Base-by-base conservation (phyloP, 2,888 invertebrate genomes). In the Yponomeuta sedellus region DNA sequence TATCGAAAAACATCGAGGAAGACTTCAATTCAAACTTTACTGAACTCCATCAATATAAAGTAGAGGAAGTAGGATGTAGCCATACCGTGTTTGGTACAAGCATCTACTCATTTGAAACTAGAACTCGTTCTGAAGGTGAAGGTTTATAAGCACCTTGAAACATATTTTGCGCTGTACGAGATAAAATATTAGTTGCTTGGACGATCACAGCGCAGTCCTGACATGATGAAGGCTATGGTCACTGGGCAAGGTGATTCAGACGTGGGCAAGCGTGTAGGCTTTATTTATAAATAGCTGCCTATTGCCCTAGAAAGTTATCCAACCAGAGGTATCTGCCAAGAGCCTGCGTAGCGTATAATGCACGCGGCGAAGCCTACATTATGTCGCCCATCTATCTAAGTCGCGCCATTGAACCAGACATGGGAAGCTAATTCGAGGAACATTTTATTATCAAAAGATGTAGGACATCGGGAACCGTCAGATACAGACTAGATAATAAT, bases 291-390 rank as follows among this genome's bases (percentile, higher is more conserved):
- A 85, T 89, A 90, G 86, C 77, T 67, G 74, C 76, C 81, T 77
- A 82, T 78, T 83, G 85, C 78, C 88, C 90, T 83, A 90, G 80
- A 88, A 88, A 87, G 80, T 85, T 81, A 90, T 71, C 79, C 77
- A 76, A 85, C 85, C 90, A 85, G 85, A 75, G 73, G 81, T 83
- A 83, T 75, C 85, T 82, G 85, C 83, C 78, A 80, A 77, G 75
- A 78, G 75, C 77, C 78, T 84, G 78, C 72, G 79, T 86, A 84
- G 80, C 87, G 86, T 83, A 76, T 82, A 84, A 85, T 81, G 75
- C 72, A 82, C 74, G 78, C 84, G 79, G 72, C 75, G 82, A 83
- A 84, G 85, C 85, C 76, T 83, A 75, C 78, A 75, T 72, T 74
- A 69, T 67, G 70, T 68, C 19, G 12, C 63, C 22, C 5, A 61